Base-by-base conservation (phyloP, 1,140 invertebrate genomes). In the Pentalonia nigronervosa region DNA sequence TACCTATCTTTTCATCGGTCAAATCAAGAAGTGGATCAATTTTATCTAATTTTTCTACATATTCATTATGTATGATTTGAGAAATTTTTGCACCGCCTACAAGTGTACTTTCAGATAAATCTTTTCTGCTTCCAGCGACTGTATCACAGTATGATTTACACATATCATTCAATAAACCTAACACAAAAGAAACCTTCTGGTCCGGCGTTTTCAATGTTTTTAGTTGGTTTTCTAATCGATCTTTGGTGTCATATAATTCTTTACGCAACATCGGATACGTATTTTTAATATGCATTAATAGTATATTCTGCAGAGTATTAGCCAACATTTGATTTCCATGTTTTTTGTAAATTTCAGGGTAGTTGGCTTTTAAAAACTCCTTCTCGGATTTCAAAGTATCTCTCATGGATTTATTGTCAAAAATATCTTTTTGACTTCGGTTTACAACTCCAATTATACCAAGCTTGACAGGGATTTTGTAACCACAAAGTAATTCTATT, bases 31-130 rank as follows among this genome's bases (percentile, higher is more conserved):
- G 94, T 11, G 97, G 96, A 95, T 97, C 96, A 60, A 97, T 96
- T 45, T 95, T 95, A 94, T 97, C 96, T 48, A 97, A 95, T 2
- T 96, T 96, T 91, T 95, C 94, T 41, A 96, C 96, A 95, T 97
- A 97, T 25, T 96, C 97, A 94, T 97, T 97, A 95, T 97, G 97
- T 94, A 97, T 97, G 94, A 97, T 97, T 94, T 97, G 97, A 94
- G 96, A 97, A 87, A 97, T 97, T 81, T 97, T 95, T 53, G 97
- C 97, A 92, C 97, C 97, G 67, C 97, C 97, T 95, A 96, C 97
- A 94, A 97, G 95, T 95, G 97, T 97, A 25, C 96, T 96, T 7
- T 97, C 97, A 95, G 97, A 97, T 94, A 97, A 97, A 95, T 97
- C 97, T 93, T 96, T 96, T 7, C 97, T 95, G 36, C 97, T 97